Conservation (phyloP, 2,113 vertebrate genomes). For the Condylura cristata region DNA sequence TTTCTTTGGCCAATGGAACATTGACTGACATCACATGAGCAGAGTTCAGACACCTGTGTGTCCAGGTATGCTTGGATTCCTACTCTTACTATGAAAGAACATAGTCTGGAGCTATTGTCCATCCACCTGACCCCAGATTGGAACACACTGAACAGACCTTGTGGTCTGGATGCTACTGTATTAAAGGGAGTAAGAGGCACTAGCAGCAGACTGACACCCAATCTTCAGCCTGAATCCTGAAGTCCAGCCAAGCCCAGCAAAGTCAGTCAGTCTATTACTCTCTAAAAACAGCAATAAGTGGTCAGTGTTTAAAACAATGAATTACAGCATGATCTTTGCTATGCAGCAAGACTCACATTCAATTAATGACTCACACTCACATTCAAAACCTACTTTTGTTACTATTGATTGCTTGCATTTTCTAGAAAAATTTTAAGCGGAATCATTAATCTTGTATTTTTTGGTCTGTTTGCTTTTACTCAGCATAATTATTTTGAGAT, state of each 20-base stretch:
- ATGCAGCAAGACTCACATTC: background rate
- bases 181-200: background rate
- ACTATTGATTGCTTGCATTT: background rate
- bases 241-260: background rate
- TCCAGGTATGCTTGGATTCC: background rate
- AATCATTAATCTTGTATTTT: background rate
- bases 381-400: background rate
- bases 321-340: background rate
- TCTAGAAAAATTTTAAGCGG: slow-evolving; percentile 11
- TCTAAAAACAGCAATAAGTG: background rate
- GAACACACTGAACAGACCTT: background rate
- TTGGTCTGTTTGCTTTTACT: background rate
- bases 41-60: fast-evolving
- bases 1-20: background rate
- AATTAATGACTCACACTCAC: too few species aligned
- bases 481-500: slow-evolving; percentile 14
- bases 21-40: background rate
- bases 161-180: background rate
- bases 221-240: background rate
- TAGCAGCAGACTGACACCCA: background rate
- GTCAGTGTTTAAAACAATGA: background rate
- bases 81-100: background rate
- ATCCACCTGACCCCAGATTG: background rate
- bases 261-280: background rate
- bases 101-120: background rate